A percentile compares a stretch with the other conserved stretches of the same genome.
Evolutionary conservation across 1,140 invertebrate genomes (phyloP).

Genomic region (Drosophila jambulina): DNA sequence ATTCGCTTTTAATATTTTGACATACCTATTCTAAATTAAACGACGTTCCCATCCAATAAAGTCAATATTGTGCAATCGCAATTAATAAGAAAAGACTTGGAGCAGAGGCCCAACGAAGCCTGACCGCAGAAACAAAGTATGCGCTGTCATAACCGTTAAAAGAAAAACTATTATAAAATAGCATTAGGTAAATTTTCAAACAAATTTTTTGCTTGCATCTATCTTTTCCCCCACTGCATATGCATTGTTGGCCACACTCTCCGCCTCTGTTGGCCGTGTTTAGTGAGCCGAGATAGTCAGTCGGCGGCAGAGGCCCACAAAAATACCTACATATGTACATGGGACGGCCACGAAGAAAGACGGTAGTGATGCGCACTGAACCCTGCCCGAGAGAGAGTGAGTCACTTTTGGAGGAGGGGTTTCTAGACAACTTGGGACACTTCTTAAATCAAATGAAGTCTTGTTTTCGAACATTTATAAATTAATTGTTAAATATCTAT

Average conservation of each 20-base stretch:
- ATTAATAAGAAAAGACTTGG: conserved; percentile 54
- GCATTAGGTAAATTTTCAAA: conserved; percentile 72
- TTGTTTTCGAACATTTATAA: background rate
- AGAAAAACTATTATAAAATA: conserved; percentile 76
- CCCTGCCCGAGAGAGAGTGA: background rate
- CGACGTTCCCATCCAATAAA: background rate
- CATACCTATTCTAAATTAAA: background rate
- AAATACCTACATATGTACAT: background rate
- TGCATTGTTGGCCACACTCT: conserved; percentile 52
- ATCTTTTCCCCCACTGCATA: conserved; percentile 19
- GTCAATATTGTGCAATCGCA: conserved; percentile 34
- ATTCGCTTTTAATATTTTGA: background rate
- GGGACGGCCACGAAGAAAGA: background rate
- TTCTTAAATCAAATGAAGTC: background rate
- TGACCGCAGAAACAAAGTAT: conserved; percentile 47
- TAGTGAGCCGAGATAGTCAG: conserved; percentile 49
- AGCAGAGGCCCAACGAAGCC: conserved; percentile 45
- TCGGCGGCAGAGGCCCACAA: background rate
- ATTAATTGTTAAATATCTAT: background rate
- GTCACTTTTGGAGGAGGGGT: background rate
- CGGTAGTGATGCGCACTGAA: conserved; percentile 18
- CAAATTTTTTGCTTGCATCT: conserved; percentile 43
- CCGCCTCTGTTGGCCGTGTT: conserved; percentile 23
- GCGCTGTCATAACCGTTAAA: conserved; percentile 64
- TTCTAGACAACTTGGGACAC: background rate